phyloP scores from a whole-genome alignment of 2,113 vertebrate genomes.

The Kobus ellipsiprymnus region DNA sequence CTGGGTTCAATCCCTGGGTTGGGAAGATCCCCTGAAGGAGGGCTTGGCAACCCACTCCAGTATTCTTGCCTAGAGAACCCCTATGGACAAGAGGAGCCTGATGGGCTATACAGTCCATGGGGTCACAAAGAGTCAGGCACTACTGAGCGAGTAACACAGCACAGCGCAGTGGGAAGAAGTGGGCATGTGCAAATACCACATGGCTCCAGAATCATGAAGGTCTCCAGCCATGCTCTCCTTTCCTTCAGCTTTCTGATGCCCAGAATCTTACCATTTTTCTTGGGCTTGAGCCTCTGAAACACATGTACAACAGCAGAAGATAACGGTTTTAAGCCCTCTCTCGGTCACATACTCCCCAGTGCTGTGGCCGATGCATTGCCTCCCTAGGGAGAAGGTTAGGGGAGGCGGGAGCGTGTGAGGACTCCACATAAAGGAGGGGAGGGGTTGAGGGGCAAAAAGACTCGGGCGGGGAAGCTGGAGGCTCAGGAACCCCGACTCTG shows the following conservation, averaged over 20 bases:
- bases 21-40: neutral
- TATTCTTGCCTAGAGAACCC: neutral
- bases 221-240: neutral
- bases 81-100: neutral
- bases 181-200: neutral
- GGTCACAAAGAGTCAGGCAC: neutral
- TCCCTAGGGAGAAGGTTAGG: neutral
- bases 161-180: neutral
- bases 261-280: neutral
- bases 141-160: neutral
- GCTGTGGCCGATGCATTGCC: fast-evolving
- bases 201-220: neutral
- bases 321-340: fast-evolving
- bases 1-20: neutral
- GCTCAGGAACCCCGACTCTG: no score
- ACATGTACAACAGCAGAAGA: neutral
- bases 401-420: neutral
- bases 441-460: neutral
- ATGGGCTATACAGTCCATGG: neutral
- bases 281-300: neutral
- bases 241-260: neutral
- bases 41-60: neutral
- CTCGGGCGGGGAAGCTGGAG: neutral
- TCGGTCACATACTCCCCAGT: fast-evolving
- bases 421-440: neutral